Evolutionary conservation across 2,888 invertebrate species (phyloP), one percentile per base, ranked within the genome.

Genomic region (Campoplex capitator): DNA sequence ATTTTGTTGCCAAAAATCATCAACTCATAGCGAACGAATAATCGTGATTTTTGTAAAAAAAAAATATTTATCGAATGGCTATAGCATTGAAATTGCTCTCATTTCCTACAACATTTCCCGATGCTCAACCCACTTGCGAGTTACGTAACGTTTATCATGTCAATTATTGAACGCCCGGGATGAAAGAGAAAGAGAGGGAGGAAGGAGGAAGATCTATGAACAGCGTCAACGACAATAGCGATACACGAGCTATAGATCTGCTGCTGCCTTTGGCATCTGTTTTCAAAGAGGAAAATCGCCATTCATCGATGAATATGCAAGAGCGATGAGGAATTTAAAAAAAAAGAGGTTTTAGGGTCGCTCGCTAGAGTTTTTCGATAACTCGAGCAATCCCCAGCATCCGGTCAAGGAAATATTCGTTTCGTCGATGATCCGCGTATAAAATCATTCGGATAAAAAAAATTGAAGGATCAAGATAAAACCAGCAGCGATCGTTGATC

Each of bases 81-180:
- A 76, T 65, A 71, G 23, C 23, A 56, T 32, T 38, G 65, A 58
- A 56, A 84, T 42, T 42, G 18, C 28, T 65, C 67, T 76, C 23
- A 42, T 75, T 45, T 42, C 51, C 23, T 42, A 13, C 42, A 56
- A 67, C n/a, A 32, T 23, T 67, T 18, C 77, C 16, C 67, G 38
- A 56, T 54, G 56, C 45, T 23, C 45, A 13, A 48, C 38, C 13
- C 58, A 28, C 76, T 85, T 81, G 56, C 54, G n/a, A 35, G 35
- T 85, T 85, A 77, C 81, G 76, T 71, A 85, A 85, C 56, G 3
- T 42, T 38, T 28, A 74, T 77, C 73, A 80, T 76, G 84, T 54
- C 75, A 81, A 81, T 85, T 81, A 73, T 77, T 48, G 48, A 67
- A 67, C 38, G 51, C 35, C 45, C 38, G 42, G 54, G 56, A 68